Evolutionary conservation across 2,113 vertebrate species (phyloP), one percentile per base, ranked within the genome.

Genomic region (Corythaeola cristata): DNA sequence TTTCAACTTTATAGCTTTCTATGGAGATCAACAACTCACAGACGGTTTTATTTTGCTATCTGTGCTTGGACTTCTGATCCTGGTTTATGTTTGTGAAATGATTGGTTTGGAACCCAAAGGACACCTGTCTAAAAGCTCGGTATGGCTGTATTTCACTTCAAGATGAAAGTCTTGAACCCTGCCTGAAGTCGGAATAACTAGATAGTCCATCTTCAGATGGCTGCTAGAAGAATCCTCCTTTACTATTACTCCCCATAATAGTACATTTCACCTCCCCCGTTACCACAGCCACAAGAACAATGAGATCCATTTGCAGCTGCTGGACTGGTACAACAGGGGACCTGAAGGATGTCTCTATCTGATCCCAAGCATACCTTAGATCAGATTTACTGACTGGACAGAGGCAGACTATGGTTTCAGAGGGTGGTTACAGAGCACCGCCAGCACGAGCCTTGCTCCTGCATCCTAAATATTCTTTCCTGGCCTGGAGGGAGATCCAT

Each of bases 241-340:
- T 73, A 20, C 5, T 39, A 10, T n/a, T n/a, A n/a, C n/a, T 53
- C 11, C 26, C 0, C 1, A 12, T n/a, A 56, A 63, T 0, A 59
- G 12, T 9, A 35, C 16, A 44, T 26, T 60, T 71, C 23, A 24
- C 47, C 15, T 91, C 28, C 41, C 21, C 37, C 3, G 1, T 73
- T 45, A 68, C 33, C 33, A 45, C n/a, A 76, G 22, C 16, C 78
- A 59, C 52, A 71, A 33, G 18, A 85, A 22, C 9, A 60, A 73
- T 15, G 30, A 80, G 21, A 27, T 71, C 17, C 23, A 56, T 68
- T 41, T 44, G 33, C 21, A 91, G n/a, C n/a, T 75, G 8, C 56
- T 90, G 53, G 82, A n/a, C 16, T 3, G 2, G 16, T 33, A 82
- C 16, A 47, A 28, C 1, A 33, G 16, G 8, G 8, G 17, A 49